Evolutionary conservation across 2,797 vertebrate species (phyloP).

Genomic region (Chelon auratus): DNA sequence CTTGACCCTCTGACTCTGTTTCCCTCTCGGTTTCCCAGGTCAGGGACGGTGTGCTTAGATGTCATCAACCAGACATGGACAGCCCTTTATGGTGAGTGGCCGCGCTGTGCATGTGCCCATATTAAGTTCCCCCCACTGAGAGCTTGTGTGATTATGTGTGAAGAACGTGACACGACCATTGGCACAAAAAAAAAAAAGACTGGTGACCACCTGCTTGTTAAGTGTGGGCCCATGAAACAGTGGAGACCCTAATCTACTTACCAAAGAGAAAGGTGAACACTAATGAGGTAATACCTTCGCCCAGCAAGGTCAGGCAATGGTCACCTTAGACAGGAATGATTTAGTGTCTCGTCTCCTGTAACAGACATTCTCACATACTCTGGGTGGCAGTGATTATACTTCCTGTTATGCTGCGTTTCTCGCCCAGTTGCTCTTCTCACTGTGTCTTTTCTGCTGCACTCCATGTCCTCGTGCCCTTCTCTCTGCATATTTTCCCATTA

Average conservation of each 20-base stretch:
- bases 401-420: not conserved
- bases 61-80: conserved; percentile 99
- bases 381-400: conserved; percentile 14
- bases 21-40: conserved; percentile 82
- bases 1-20: conserved; percentile 20
- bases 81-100: conserved; percentile 91
- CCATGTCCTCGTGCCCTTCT: conserved; percentile 33
- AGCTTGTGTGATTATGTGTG: conserved; percentile 38
- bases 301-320: conserved; percentile 71
- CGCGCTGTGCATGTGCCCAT: conserved; percentile 11
- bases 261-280: conserved; percentile 61
- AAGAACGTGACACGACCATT: conserved; percentile 49
- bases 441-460: conserved; percentile 14
- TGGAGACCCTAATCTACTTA: conserved; percentile 77
- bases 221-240: conserved; percentile 21
- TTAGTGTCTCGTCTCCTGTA: conserved; percentile 52
- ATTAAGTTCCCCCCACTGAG: conserved; percentile 46
- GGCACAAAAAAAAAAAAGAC: not conserved
- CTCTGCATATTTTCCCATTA: conserved; percentile 21
- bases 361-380: conserved; percentile 35
- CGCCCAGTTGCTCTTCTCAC: conserved; percentile 20
- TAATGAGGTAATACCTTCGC: conserved; percentile 77
- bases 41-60: conserved; percentile 98
- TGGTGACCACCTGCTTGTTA: not conserved
- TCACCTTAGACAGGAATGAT: conserved; percentile 60